Conservation (phyloP, 2,888 invertebrate species). For the Apotomis betuletana region DNA sequence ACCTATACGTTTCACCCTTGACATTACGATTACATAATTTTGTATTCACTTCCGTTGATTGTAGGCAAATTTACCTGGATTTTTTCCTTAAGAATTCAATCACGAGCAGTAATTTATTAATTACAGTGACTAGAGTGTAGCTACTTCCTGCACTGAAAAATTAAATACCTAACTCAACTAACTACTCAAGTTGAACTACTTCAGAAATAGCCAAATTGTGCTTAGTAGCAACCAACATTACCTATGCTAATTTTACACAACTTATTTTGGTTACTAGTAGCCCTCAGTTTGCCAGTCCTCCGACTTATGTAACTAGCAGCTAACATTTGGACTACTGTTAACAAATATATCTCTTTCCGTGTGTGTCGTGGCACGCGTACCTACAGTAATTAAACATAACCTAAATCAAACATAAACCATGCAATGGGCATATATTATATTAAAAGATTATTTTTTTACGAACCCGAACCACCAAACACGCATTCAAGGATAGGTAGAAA, state of each 20-base stretch:
- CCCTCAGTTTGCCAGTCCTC: no score
- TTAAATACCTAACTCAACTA: no score
- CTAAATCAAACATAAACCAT: not conserved
- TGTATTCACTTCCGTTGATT: conserved; percentile 35
- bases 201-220: no score
- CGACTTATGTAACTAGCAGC: no score
- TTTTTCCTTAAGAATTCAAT: conserved; percentile 18
- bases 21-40: conserved; percentile 26
- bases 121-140: conserved; percentile 25
- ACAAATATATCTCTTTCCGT: no score
- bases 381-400: not conserved
- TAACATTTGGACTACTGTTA: no score
- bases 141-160: conserved; percentile 9
- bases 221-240: no score
- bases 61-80: conserved; percentile 30
- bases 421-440: no score
- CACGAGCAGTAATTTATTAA: conserved; percentile 31
- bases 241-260: no score
- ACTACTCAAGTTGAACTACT: no score
- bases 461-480: not conserved
- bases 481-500: not conserved
- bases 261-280: no score
- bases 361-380: not conserved
- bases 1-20: conserved; percentile 1
- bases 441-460: not conserved